Evolutionary conservation across 37 sponge, comb jelly and placozoan genomes (phyloP).

Genomic region (Petrosia ficiformis): DNA sequence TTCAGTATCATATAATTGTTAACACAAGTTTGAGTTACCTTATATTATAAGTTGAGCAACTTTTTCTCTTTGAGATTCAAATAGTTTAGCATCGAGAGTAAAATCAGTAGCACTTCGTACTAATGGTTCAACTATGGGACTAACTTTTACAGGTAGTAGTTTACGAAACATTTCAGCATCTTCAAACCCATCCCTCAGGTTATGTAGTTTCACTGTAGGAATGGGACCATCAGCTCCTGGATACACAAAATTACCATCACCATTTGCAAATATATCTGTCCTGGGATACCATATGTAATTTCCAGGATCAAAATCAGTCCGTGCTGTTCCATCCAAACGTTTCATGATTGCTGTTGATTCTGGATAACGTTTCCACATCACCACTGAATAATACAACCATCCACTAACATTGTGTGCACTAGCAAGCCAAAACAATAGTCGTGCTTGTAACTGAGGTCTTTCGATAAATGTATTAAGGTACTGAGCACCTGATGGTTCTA

Average conservation of each 20-base stretch:
- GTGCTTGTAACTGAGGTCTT: no score
- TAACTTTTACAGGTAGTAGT: neutral
- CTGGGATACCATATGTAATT: constrained; percentile 34
- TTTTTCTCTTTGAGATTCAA: constrained; percentile 13
- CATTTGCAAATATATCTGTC: constrained; percentile 44
- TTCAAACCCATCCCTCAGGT: constrained; percentile 38
- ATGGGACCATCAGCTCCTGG: constrained; percentile 21
- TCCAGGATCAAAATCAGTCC: constrained; percentile 40
- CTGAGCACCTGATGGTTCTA: no score
- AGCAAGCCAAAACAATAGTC: no score
- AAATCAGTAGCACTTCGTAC: constrained; percentile 20
- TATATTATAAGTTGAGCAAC: no score
- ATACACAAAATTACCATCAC: constrained; percentile 38
- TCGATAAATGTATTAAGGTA: no score
- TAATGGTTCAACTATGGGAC: neutral
- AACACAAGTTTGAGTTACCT: no score
- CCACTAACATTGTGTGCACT: no score
- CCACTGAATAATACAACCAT: no score
- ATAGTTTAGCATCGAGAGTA: constrained; percentile 29
- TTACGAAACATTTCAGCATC: constrained; percentile 35
- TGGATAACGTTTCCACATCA: constrained; percentile 12
- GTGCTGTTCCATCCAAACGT: constrained; percentile 8
- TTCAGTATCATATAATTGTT: no score
- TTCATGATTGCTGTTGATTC: neutral
- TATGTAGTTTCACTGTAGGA: constrained; percentile 4